Conservation (phyloP, 1,140 invertebrate species). For the Diachasma alloeum region DNA sequence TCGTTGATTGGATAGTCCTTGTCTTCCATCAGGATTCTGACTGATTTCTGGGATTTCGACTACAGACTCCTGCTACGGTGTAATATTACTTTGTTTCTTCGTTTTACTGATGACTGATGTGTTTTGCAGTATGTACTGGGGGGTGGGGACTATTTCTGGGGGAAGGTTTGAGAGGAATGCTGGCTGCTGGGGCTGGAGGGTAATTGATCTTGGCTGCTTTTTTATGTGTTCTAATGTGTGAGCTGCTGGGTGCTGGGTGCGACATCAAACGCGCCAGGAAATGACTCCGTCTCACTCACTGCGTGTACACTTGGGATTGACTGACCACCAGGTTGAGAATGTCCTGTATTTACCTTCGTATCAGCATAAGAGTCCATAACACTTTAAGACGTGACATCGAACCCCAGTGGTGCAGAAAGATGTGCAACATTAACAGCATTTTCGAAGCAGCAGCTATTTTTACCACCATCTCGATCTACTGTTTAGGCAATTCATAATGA, state of each 20-base stretch:
- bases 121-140: conserved; percentile 36
- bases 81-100: conserved; percentile 48
- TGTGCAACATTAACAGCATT: conserved; percentile 41
- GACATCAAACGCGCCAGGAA: conserved; percentile 78
- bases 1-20: too few relatives aligned
- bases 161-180: conserved; percentile 44
- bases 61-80: conserved; percentile 34
- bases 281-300: conserved; percentile 63
- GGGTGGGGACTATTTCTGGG: conserved; percentile 25
- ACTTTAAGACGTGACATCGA: conserved; percentile 73
- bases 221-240: conserved; percentile 88
- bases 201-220: conserved; percentile 81
- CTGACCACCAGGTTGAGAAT: conserved; percentile 56
- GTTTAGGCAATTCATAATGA: conserved; percentile 82
- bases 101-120: conserved; percentile 36
- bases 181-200: conserved; percentile 68
- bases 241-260: conserved; percentile 75
- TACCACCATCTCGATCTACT: conserved; percentile 35
- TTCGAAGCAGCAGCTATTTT: too few relatives aligned
- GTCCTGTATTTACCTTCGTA: conserved; percentile 69
- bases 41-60: too few relatives aligned
- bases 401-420: conserved; percentile 47
- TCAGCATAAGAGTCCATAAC: conserved; percentile 87
- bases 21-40: too few relatives aligned
- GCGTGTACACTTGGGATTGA: conserved; percentile 57